phyloP scores from a whole-genome alignment of 2,797 vertebrate species.

The Erithacus rubecula region DNA sequence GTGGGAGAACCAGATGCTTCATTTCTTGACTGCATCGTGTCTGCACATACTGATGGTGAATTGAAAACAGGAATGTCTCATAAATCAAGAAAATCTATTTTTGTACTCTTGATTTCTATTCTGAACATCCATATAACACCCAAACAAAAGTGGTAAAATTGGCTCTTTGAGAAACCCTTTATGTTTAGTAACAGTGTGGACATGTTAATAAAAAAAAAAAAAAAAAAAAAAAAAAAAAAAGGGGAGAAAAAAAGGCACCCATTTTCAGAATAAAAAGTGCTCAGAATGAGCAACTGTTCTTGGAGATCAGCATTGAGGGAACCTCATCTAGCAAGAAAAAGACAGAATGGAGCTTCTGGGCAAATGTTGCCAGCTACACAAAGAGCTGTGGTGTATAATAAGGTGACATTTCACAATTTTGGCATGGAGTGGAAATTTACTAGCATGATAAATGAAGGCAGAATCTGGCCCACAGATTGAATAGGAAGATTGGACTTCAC shows the following conservation, averaged over 20 bases:
- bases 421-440: neutral
- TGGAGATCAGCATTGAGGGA: conserved; percentile 1
- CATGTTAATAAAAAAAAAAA: conserved; percentile 57
- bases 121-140: conserved; percentile 68
- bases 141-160: conserved; percentile 71
- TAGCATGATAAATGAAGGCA: neutral
- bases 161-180: conserved; percentile 71
- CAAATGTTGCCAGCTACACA: neutral
- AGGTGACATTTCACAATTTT: neutral
- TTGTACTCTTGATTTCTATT: conserved; percentile 75
- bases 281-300: neutral
- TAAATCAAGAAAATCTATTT: conserved; percentile 77
- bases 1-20: conserved; percentile 78
- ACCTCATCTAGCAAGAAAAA: neutral
- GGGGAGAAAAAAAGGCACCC: neutral
- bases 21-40: conserved; percentile 69
- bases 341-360: neutral
- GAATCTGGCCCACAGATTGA: neutral
- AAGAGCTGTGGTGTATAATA: neutral
- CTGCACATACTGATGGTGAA: conserved; percentile 77
- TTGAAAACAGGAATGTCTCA: conserved; percentile 72
- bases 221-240: neutral
- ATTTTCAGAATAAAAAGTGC: neutral
- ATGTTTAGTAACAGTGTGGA: conserved; percentile 63
- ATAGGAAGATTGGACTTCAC: neutral